phyloP scores from a whole-genome alignment of 2,888 invertebrate species.

The Sepioteuthis lessoniana region DNA sequence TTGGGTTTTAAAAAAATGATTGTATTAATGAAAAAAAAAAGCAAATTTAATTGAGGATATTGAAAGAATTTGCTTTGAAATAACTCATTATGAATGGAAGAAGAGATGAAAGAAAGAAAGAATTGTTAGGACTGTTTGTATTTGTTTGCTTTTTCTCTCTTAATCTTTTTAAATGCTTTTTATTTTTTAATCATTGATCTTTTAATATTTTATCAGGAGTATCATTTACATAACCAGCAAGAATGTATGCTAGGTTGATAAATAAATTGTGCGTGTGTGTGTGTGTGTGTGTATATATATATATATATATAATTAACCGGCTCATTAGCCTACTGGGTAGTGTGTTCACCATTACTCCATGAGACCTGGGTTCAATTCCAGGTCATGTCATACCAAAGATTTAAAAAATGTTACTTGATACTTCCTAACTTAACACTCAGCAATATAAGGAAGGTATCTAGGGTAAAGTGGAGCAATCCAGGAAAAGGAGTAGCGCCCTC shows the following conservation, averaged over 20 bases:
- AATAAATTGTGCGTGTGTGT: background rate
- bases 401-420: too few species aligned
- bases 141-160: background rate
- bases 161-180: background rate
- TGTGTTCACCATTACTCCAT: too few species aligned
- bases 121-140: background rate
- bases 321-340: too few species aligned
- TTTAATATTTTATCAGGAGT: background rate
- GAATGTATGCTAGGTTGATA: too few species aligned
- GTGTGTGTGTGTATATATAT: too few species aligned
- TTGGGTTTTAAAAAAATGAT: background rate
- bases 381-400: too few species aligned
- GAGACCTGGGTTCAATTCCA: too few species aligned
- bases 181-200: background rate
- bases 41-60: background rate
- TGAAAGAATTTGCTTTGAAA: background rate
- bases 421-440: too few species aligned
- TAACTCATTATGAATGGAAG: background rate
- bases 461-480: too few species aligned
- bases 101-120: background rate
- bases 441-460: too few species aligned
- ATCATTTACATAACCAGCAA: background rate
- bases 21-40: background rate
- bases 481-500: too few species aligned
- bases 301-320: too few species aligned